phyloP scores from a whole-genome alignment of 2,113 vertebrate genomes.

The Dunckerocampus dactyliophorus region DNA sequence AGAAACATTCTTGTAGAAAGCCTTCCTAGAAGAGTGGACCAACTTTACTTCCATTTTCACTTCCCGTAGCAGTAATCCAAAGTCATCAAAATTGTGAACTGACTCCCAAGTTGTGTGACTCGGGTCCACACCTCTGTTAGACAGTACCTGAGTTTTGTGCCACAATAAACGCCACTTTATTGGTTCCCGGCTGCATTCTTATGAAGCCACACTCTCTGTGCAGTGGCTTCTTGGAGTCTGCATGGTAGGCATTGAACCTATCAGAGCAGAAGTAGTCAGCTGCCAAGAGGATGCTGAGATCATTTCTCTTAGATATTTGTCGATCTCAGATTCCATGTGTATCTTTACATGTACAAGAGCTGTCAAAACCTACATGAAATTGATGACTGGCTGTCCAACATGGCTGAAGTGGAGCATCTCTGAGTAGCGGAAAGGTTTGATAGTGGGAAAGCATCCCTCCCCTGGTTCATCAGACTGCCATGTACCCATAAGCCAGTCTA shows the following conservation, averaged over 20 bases:
- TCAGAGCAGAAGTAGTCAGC: not conserved
- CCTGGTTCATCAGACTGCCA: slow-evolving; percentile 88
- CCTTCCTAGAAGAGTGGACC: too few relatives aligned
- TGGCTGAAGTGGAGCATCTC: slow-evolving; percentile 87
- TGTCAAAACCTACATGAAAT: slow-evolving; percentile 76
- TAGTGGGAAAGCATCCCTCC: slow-evolving; percentile 79
- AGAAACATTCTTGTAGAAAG: too few relatives aligned
- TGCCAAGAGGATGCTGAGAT: not conserved
- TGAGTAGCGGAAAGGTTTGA: slow-evolving; percentile 84
- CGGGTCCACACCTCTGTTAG: not conserved
- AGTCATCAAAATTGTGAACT: too few relatives aligned
- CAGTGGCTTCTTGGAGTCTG: slow-evolving; percentile 84
- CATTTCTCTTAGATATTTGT: not conserved
- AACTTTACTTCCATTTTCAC: too few relatives aligned
- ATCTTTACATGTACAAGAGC: not conserved
- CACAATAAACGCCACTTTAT: slow-evolving; percentile 90
- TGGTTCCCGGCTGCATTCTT: slow-evolving; percentile 84
- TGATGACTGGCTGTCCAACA: slow-evolving; percentile 75
- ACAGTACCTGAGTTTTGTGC: slow-evolving; percentile 91
- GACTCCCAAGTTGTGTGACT: not conserved
- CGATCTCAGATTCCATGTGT: not conserved
- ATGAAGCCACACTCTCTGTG: slow-evolving; percentile 94
- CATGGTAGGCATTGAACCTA: slow-evolving; percentile 91
- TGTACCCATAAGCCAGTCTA: slow-evolving; percentile 92
- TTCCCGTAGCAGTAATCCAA: too few relatives aligned